phyloP scores from a whole-genome alignment of 2,797 vertebrate genomes.

The Nyctalus aviator region DNA sequence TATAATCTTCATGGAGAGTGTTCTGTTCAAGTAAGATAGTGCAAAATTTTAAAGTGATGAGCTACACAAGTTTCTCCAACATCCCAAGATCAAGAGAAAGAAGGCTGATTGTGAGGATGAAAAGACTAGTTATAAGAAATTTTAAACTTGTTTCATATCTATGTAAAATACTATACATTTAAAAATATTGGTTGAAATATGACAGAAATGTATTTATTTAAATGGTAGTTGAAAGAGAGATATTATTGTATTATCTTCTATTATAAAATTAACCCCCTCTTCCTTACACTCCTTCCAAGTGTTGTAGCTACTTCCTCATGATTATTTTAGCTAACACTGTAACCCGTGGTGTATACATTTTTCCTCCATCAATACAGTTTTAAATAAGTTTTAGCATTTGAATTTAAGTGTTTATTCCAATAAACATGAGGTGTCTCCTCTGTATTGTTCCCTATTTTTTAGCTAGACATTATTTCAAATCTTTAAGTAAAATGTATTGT shows the following conservation, averaged over 20 bases:
- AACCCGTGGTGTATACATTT: neutral
- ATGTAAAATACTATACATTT: neutral
- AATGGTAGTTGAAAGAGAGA: neutral
- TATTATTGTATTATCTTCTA: neutral
- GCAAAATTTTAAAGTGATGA: neutral
- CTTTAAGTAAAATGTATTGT: neutral
- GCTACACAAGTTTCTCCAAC: neutral
- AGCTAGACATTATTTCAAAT: neutral
- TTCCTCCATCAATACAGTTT: neutral
- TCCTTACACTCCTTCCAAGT: neutral
- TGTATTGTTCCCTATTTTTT: neutral
- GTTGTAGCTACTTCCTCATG: neutral
- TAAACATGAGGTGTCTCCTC: constrained; percentile 6
- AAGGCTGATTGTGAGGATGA: neutral
- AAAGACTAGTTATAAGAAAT: neutral
- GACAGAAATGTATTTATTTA: neutral
- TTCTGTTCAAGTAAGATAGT: neutral
- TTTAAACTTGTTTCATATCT: neutral
- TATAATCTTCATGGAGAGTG: neutral
- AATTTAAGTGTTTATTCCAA: neutral
- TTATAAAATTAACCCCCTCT: neutral
- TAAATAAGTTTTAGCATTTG: constrained; percentile 19
- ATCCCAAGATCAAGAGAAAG: neutral
- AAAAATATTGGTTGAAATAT: neutral
- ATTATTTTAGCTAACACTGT: constrained; percentile 9